Percentiles rank a stretch among this genome's conserved stretches.
These are phyloP conservation scores for Neofelis nebulosa DNA, from an alignment of 2,113 vertebrate species.

Conservation along the genomic window DNA sequence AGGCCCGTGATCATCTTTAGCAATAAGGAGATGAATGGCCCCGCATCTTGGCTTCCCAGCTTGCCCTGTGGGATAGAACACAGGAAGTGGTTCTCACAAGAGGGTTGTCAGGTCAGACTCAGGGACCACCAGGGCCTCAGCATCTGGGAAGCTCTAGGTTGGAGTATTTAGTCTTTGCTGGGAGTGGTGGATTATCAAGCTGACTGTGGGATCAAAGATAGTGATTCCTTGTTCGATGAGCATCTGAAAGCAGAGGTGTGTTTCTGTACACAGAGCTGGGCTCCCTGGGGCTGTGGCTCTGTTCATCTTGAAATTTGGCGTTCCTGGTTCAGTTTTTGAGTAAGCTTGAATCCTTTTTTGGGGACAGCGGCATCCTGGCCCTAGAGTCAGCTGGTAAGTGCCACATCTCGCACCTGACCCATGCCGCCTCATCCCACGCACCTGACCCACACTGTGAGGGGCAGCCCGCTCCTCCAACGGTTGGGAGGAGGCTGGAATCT, in stretches of 20 bases:
- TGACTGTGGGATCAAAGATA: neutral
- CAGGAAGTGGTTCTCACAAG: neutral
- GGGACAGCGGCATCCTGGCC: no score
- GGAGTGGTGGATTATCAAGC: neutral
- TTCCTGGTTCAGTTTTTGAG: neutral
- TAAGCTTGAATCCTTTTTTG: neutral
- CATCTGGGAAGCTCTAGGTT: neutral
- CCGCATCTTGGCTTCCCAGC: neutral
- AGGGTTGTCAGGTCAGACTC: neutral
- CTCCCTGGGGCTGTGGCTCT: accelerated
- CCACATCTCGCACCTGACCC: neutral
- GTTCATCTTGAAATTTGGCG: neutral
- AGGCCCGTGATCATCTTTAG: neutral
- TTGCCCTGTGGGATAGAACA: neutral
- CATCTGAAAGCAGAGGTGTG: neutral
- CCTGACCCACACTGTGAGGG: no score
- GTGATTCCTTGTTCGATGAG: neutral
- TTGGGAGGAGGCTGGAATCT: neutral
- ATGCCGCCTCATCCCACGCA: neutral
- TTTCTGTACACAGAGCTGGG: accelerated
- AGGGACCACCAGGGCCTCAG: neutral
- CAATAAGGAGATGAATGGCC: neutral
- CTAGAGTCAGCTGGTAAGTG: accelerated
- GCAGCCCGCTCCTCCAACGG: no score
- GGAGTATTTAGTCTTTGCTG: neutral